These are phyloP conservation scores for Pectinophora gossypiella DNA, from an alignment of 1,140 invertebrate species.

Conservation along the genomic window DNA sequence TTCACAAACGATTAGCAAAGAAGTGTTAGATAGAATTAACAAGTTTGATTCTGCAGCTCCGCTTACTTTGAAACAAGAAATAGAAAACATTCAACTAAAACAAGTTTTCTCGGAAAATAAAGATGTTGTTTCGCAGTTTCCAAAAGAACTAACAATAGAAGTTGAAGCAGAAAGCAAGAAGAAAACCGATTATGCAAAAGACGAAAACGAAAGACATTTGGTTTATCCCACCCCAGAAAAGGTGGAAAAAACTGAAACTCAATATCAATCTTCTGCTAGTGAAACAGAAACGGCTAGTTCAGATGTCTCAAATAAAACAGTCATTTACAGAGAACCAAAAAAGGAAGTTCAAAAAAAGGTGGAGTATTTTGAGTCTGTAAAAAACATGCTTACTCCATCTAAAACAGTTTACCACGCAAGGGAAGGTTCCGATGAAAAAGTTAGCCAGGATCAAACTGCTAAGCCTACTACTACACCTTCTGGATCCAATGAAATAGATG, in stretches of 20 bases:
- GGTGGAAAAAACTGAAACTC: slow-evolving; percentile 41
- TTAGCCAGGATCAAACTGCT: slow-evolving; percentile 23
- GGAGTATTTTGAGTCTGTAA: slow-evolving; percentile 85
- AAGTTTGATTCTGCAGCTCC: slow-evolving; percentile 71
- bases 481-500: slow-evolving; percentile 5
- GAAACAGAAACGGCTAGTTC: slow-evolving; percentile 83
- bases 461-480: slow-evolving; percentile 13
- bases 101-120: neutral
- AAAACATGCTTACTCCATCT: slow-evolving; percentile 27
- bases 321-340: slow-evolving; percentile 74
- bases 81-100: slow-evolving; percentile 60
- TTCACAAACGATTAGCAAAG: slow-evolving; percentile 83
- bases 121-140: neutral
- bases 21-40: slow-evolving; percentile 80
- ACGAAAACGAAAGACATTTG: slow-evolving; percentile 35
- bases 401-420: slow-evolving; percentile 70
- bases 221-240: no score
- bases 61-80: slow-evolving; percentile 44
- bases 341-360: slow-evolving; percentile 84
- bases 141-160: neutral
- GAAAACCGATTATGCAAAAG: neutral
- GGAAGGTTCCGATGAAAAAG: slow-evolving; percentile 73
- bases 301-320: slow-evolving; percentile 81
- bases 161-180: neutral
- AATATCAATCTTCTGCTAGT: slow-evolving; percentile 67